Evolutionary conservation across 1,140 invertebrate genomes (phyloP).

Genomic region (Vanessa atalanta): DNA sequence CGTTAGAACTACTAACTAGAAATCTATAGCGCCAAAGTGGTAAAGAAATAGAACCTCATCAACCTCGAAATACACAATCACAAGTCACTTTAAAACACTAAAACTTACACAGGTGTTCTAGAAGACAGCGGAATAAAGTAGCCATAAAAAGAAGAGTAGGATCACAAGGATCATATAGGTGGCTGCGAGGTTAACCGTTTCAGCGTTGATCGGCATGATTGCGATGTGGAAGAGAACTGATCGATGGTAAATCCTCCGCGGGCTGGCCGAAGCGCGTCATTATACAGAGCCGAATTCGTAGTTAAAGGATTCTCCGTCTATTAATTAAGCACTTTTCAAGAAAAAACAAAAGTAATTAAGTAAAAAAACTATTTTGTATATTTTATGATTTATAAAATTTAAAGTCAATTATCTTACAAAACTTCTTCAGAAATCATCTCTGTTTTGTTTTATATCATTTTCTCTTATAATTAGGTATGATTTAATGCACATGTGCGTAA

Average conservation of each 20-base stretch:
- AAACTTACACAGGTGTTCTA: slow-evolving; percentile 54
- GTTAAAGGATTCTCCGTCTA: slow-evolving; percentile 29
- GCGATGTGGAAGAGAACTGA: slow-evolving; percentile 57
- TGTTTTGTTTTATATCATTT: too few species aligned
- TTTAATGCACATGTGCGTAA: too few species aligned
- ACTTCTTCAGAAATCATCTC: too few species aligned
- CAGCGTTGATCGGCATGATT: slow-evolving; percentile 79
- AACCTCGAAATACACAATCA: not conserved
- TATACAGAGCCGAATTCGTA: slow-evolving; percentile 57
- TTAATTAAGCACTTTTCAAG: not conserved
- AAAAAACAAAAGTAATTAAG: too few species aligned
- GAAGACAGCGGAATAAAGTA: slow-evolving; percentile 75
- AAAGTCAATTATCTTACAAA: too few species aligned
- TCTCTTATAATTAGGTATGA: too few species aligned
- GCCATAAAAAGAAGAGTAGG: slow-evolving; percentile 76
- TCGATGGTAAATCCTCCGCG: slow-evolving; percentile 47
- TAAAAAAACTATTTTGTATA: too few species aligned
- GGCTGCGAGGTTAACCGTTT: slow-evolving; percentile 76
- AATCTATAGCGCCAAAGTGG: not conserved
- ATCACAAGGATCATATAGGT: slow-evolving; percentile 80
- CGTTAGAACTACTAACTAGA: not conserved
- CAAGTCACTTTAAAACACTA: not conserved
- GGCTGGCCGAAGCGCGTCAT: slow-evolving; percentile 46
- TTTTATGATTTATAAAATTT: too few species aligned
- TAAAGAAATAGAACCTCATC: not conserved